Conservation (phyloP, 53 echinoderm and acorn worm genomes). For the Crossaster papposus region DNA sequence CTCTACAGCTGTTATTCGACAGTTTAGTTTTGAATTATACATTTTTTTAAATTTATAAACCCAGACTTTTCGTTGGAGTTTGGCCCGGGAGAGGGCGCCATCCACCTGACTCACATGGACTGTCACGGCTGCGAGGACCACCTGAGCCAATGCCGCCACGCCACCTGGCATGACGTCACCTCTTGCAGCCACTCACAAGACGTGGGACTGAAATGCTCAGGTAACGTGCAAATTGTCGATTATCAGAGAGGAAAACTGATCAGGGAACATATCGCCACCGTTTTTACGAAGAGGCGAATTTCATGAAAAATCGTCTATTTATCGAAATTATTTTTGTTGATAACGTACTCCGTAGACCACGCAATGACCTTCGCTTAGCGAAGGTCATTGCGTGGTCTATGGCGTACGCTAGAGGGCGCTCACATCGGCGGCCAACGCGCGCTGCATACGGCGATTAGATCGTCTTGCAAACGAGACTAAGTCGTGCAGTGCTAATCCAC, state of each 20-base stretch:
- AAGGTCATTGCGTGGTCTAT: too few relatives aligned
- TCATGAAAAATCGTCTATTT: too few relatives aligned
- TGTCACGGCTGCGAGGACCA: conserved; percentile 46
- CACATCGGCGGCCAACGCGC: too few relatives aligned
- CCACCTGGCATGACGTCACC: conserved; percentile 28
- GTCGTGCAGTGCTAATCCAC: not conserved
- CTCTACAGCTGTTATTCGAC: too few relatives aligned
- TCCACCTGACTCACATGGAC: conserved; percentile 31
- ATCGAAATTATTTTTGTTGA: too few relatives aligned
- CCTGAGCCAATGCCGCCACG: conserved; percentile 27
- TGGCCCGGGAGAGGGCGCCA: conserved; percentile 33
- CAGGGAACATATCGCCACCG: too few relatives aligned
- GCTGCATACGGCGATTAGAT: too few relatives aligned
- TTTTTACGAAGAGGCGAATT: too few relatives aligned
- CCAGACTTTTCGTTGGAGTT: conserved; percentile 34
- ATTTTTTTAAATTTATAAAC: not conserved
- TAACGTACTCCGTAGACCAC: too few relatives aligned
- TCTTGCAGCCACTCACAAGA: conserved; percentile 26
- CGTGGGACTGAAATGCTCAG: conserved; percentile 43
- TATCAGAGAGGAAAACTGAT: not conserved
- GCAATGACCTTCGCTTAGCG: too few relatives aligned
- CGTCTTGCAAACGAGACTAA: too few relatives aligned
- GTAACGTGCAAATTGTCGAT: not conserved
- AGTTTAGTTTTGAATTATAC: not conserved
- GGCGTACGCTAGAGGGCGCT: too few relatives aligned